A percentile compares a stretch with the other conserved stretches of the same genome.
These are phyloP conservation scores for Copidosoma floridanum DNA, from an alignment of 1,140 invertebrate species.

Conservation along the genomic window DNA sequence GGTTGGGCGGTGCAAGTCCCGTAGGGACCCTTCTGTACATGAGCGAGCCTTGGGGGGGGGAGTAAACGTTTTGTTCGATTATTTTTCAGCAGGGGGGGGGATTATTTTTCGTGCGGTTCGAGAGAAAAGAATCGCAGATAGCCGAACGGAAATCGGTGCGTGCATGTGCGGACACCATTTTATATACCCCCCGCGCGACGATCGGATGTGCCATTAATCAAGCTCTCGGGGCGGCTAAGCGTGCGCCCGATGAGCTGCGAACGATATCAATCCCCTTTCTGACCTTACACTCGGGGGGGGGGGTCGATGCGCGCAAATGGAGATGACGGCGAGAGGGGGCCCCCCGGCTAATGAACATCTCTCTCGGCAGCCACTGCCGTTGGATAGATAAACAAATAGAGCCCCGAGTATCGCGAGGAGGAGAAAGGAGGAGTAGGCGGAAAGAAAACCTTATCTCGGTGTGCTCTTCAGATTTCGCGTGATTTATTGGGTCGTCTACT, in stretches of 20 bases:
- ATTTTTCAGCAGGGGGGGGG: too few relatives aligned
- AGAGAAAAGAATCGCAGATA: too few relatives aligned
- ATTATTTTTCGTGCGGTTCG: too few relatives aligned
- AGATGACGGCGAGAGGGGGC: neutral
- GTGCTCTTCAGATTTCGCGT: too few relatives aligned
- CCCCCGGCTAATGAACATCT: slow-evolving; percentile 20
- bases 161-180: neutral
- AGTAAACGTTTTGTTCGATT: slow-evolving; percentile 2
- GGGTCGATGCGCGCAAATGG: too few relatives aligned
- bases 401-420: slow-evolving; percentile 17
- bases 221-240: neutral
- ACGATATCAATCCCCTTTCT: slow-evolving; percentile 20
- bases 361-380: neutral
- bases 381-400: slow-evolving; percentile 24
- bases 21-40: neutral
- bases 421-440: too few relatives aligned
- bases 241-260: slow-evolving; percentile 19
- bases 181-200: neutral
- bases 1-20: neutral
- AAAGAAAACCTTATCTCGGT: neutral
- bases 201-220: slow-evolving; percentile 19
- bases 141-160: too few relatives aligned
- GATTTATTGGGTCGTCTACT: too few relatives aligned
- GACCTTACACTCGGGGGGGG: neutral
- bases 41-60: neutral